phyloP scores from a whole-genome alignment of 2,797 vertebrate species.

The Cyclura pinguis region DNA sequence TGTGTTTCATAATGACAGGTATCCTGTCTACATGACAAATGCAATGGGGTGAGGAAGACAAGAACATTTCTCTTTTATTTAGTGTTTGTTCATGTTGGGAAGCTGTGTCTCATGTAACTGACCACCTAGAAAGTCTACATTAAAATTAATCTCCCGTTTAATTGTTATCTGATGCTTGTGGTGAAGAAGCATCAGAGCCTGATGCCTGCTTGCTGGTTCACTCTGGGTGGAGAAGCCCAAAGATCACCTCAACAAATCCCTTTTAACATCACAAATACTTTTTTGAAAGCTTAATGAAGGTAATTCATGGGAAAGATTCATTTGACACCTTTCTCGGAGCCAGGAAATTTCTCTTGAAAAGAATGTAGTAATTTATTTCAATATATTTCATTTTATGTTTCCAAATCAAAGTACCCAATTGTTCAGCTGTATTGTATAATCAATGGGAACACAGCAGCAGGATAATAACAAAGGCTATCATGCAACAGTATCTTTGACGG shows the following conservation, averaged over 20 bases:
- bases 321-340: neutral
- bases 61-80: neutral
- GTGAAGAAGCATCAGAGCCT: neutral
- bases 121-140: neutral
- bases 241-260: neutral
- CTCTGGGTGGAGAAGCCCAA: neutral
- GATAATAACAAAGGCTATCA: slow-evolving; percentile 2
- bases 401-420: slow-evolving; percentile 16
- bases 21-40: neutral
- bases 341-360: slow-evolving; percentile 23
- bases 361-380: slow-evolving; percentile 17
- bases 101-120: neutral
- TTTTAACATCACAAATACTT: neutral
- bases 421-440: slow-evolving; percentile 10
- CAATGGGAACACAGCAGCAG: slow-evolving; percentile 17
- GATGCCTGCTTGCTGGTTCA: neutral
- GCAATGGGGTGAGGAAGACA: neutral
- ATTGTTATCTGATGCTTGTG: neutral
- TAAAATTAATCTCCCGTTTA: neutral
- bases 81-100: neutral
- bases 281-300: neutral
- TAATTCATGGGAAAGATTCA: neutral
- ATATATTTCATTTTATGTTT: slow-evolving; percentile 25
- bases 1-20: neutral
- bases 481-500: slow-evolving; percentile 19